Conservation (phyloP, 2,888 invertebrate species). For the Limnephilus lunatus region DNA sequence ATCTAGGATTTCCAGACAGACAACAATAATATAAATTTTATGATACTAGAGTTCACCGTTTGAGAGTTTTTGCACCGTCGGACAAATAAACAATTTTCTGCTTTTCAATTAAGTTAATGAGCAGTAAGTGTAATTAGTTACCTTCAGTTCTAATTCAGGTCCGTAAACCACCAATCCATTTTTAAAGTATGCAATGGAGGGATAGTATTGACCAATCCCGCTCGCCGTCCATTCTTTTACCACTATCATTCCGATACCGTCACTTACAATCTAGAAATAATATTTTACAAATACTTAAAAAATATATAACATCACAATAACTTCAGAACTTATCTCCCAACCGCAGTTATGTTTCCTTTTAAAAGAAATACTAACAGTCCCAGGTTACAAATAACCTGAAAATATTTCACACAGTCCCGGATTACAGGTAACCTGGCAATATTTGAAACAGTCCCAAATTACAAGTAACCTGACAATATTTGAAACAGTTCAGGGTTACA, state of each 20-base stretch:
- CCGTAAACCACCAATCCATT: constrained; percentile 73
- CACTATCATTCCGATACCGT: constrained; percentile 73
- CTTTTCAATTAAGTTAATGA: background rate
- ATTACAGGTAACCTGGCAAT: too few species aligned
- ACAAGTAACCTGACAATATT: too few species aligned
- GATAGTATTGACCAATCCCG: constrained; percentile 68
- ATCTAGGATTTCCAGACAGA: background rate
- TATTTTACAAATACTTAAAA: background rate
- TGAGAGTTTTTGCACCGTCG: background rate
- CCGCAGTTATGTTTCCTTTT: too few species aligned
- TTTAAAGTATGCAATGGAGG: constrained; percentile 71
- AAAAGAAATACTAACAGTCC: too few species aligned
- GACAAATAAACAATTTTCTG: background rate
- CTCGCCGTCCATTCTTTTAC: constrained; percentile 73
- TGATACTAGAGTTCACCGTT: background rate
- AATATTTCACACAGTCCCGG: too few species aligned
- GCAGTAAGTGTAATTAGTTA: constrained; percentile 67
- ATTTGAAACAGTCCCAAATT: too few species aligned
- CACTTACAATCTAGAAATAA: constrained; percentile 71
- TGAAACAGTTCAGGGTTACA: too few species aligned
- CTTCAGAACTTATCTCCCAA: too few species aligned
- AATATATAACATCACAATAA: background rate
- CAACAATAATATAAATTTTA: background rate
- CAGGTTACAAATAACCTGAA: too few species aligned
- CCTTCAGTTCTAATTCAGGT: constrained; percentile 71